phyloP scores from a whole-genome alignment of 1,140 invertebrate genomes.

The Pogonomyrmex barbatus region DNA sequence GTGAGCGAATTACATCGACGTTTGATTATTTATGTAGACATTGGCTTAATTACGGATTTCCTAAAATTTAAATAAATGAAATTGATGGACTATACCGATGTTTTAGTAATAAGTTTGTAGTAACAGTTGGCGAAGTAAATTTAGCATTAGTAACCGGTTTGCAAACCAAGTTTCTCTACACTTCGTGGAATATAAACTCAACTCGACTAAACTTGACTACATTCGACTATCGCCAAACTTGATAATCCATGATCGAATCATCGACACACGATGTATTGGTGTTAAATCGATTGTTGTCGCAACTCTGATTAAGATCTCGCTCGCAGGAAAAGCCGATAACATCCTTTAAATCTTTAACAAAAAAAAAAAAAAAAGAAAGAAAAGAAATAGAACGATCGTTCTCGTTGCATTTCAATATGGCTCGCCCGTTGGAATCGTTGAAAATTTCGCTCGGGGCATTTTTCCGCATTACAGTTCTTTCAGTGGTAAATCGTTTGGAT shows the following conservation, averaged over 20 bases:
- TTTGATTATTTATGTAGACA: background rate
- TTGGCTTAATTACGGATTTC: conserved; percentile 1
- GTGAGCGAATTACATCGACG: background rate
- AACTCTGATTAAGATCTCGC: background rate
- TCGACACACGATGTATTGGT: conserved; percentile 32
- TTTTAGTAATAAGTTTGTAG: conserved; percentile 32
- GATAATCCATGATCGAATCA: conserved; percentile 48
- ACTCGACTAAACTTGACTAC: conserved; percentile 46
- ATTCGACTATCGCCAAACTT: conserved; percentile 46
- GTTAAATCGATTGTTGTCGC: conserved; percentile 36
- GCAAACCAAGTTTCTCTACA: conserved; percentile 44
- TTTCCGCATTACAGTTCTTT: conserved; percentile 72
- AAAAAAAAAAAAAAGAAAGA: background rate
- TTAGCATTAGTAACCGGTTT: conserved; percentile 57
- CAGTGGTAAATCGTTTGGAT: conserved; percentile 69
- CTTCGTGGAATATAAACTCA: conserved; percentile 46
- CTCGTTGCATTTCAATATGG: conserved; percentile 45
- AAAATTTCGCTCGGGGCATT: conserved; percentile 57
- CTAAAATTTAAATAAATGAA: conserved; percentile 33
- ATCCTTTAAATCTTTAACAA: conserved; percentile 3
- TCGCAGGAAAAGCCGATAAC: no score
- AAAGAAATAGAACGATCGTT: conserved; percentile 13
- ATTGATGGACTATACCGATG: conserved; percentile 16
- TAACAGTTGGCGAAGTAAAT: conserved; percentile 51
- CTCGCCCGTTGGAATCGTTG: conserved; percentile 1